Conservation (phyloP, 2,888 invertebrate species). For the Drosophila emarginata region DNA sequence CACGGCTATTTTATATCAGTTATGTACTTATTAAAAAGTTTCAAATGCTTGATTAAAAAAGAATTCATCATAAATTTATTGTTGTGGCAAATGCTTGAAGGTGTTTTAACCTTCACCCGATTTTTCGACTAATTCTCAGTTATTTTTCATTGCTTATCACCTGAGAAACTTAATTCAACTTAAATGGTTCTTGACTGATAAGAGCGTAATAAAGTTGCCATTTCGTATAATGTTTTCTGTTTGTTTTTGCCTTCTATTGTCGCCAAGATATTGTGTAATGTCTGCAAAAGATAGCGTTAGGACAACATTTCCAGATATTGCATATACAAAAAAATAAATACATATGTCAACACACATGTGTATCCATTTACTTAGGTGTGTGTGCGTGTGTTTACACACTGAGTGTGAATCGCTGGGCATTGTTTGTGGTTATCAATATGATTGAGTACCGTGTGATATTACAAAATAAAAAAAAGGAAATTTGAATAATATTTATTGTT, state of each 20-base stretch:
- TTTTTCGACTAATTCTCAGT: constrained; percentile 16
- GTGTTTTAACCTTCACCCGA: constrained; percentile 27
- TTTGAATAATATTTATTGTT: constrained; percentile 30
- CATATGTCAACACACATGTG: not conserved
- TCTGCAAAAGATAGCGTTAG: constrained; percentile 34
- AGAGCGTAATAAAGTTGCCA: constrained; percentile 1
- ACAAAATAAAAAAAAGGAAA: constrained; percentile 16
- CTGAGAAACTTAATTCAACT: constrained; percentile 8
- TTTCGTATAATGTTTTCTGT: not conserved
- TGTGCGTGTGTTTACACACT: constrained; percentile 18
- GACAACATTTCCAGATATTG: constrained; percentile 4
- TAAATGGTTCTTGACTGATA: constrained; percentile 30
- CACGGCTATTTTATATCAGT: constrained; percentile 41
- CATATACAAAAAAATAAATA: not conserved
- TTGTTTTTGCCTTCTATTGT: constrained; percentile 22
- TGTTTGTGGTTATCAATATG: constrained; percentile 20
- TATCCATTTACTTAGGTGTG: constrained; percentile 17
- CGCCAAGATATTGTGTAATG: constrained; percentile 44
- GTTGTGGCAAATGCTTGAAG: constrained; percentile 41
- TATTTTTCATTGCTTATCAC: constrained; percentile 32
- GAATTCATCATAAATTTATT: constrained; percentile 61
- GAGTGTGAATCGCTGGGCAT: constrained; percentile 29
- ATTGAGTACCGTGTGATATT: constrained; percentile 38
- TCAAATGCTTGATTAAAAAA: constrained; percentile 72
- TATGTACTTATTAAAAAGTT: constrained; percentile 64